Conservation (phyloP, 2,113 vertebrate genomes). For the Dasyurus viverrinus region DNA sequence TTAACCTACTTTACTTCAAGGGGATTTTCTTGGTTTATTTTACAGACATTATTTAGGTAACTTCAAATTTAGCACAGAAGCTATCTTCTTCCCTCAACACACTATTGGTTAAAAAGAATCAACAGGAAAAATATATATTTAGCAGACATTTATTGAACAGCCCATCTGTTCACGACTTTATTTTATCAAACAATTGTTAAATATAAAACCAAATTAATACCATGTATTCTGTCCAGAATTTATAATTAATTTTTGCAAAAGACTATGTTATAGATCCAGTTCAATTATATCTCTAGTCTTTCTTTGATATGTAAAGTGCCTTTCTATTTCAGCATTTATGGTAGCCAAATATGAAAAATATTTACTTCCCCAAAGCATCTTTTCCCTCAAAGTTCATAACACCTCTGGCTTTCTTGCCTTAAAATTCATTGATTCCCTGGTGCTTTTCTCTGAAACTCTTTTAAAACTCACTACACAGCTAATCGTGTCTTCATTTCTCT, state of each 20-base stretch:
- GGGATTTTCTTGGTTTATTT: neutral
- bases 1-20: neutral
- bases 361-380: neutral
- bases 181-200: neutral
- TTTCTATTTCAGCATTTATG: neutral
- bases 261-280: accelerated
- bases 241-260: neutral
- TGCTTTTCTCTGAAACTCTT: neutral
- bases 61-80: neutral
- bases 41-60: neutral
- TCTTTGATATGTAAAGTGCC: neutral
- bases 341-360: neutral
- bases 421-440: neutral
- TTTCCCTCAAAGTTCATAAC: neutral
- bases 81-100: neutral
- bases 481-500: neutral
- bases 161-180: neutral
- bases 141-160: neutral
- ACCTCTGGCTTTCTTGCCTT: neutral
- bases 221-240: neutral
- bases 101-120: neutral
- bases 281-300: neutral
- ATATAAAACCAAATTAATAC: neutral
- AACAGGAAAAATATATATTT: neutral
- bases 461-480: neutral